Percentiles rank a stretch among this genome's conserved stretches.
phyloP scores from a whole-genome alignment of 2,888 invertebrate species.

The Drosophila heteroneura region DNA sequence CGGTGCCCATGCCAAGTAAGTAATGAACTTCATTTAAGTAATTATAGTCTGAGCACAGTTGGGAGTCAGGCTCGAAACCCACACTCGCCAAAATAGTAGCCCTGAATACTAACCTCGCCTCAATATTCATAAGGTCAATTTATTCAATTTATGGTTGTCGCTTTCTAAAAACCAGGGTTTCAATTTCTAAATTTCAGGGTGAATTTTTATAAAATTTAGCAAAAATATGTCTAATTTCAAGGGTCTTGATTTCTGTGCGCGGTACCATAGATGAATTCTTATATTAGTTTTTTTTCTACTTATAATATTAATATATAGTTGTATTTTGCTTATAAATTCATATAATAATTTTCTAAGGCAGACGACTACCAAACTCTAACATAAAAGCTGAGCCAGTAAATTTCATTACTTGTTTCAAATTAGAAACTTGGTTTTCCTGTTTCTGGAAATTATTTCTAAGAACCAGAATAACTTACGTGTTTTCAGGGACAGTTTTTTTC shows the following conservation, averaged over 20 bases:
- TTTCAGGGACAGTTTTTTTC: background rate
- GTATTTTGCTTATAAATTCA: background rate
- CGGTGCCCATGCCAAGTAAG: slow-evolving; percentile 64
- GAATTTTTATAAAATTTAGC: background rate
- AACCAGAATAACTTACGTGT: background rate
- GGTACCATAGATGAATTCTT: background rate
- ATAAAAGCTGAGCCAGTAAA: too few relatives aligned
- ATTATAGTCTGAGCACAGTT: background rate
- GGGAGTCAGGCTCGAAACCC: background rate
- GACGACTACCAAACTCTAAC: too few relatives aligned
- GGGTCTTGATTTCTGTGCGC: background rate
- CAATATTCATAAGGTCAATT: background rate
- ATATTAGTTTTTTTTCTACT: background rate
- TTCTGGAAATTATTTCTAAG: background rate
- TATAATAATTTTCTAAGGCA: too few relatives aligned
- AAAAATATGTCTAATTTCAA: background rate
- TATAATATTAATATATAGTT: too few relatives aligned
- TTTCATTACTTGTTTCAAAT: too few relatives aligned
- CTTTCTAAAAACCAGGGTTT: background rate
- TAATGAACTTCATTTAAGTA: slow-evolving; percentile 7
- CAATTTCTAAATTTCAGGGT: background rate
- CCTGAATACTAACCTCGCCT: background rate
- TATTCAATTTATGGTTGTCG: background rate
- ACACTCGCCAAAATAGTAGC: background rate
- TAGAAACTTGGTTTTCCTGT: background rate